Evolutionary conservation across 2,888 invertebrate genomes (phyloP), one percentile per base, ranked within the genome.

Genomic region (Eudemis profundana): DNA sequence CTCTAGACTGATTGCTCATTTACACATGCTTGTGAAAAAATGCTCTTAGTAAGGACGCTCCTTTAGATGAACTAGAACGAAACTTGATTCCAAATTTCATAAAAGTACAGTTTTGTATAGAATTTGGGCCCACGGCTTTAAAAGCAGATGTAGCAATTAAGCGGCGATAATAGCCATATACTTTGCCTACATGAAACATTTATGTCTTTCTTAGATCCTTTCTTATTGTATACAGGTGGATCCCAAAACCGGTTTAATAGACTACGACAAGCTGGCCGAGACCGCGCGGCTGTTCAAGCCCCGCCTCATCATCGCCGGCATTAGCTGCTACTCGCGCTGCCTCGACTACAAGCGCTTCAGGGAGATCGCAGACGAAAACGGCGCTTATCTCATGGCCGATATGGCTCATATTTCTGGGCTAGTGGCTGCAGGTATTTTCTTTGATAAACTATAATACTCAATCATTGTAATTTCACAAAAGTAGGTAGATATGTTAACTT

Each of bases 371-470:
- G 95, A 98, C 78, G 95, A 96, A 66, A 96, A 95, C 72, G 97
- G 96, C 36, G 96, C 98, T 0, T 96, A 96, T 77, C 86, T 99
- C 56, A 94, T 99, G 93, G 96, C 97, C 14, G 99, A 99, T 84
- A 99, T 99, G 98, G 97, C 98, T 0, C 98, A 99, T 83, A 94
- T 99, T 56, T 96, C 98, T 40, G 99, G 99, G 36, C 92, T 99
- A 49, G 97, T 98, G 15, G 96, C 98, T 67, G 96, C 98, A 74
- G 96, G 96, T 89, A 85, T 72, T 27, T 8, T 15, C 7, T 19
- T 19, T n/a, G n/a, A 40, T 12, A 1, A 3, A 44, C 44, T 4
- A n/a, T 1, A 17, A 17, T 4, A 21, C 50, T 4, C 14, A 15
- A 10, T 33, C 12, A 36, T 19, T 19, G 36, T 17, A 17, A 17